Percentiles rank a stretch among this genome's conserved stretches.
Conservation (phyloP, 2,888 invertebrate genomes). For the Elysia crispata region DNA sequence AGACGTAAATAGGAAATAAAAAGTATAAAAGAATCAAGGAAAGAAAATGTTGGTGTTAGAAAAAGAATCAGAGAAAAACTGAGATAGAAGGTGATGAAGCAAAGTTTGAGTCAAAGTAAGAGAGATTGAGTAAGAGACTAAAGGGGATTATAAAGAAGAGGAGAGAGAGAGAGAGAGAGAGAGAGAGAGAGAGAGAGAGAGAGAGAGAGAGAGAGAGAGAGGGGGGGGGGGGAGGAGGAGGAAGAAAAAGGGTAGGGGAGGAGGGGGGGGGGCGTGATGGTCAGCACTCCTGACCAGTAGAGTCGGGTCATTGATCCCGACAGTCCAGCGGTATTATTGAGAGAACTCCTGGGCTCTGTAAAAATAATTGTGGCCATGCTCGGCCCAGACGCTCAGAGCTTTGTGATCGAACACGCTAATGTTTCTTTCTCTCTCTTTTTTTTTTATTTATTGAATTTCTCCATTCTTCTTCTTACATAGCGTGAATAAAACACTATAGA, state of each 20-base stretch:
- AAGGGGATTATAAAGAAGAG: neutral
- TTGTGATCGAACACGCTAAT: conserved; percentile 16
- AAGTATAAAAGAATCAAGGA: too few species aligned
- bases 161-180: conserved; percentile 29
- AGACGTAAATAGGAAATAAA: too few species aligned
- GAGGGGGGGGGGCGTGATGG: neutral
- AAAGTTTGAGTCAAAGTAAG: too few species aligned
- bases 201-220: conserved; percentile 1
- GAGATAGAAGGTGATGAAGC: too few species aligned
- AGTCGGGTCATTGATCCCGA: neutral
- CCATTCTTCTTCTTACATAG: neutral
- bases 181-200: conserved; percentile 35
- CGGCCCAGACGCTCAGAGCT: neutral
- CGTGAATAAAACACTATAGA: neutral
- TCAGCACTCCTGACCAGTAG: neutral
- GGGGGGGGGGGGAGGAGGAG: neutral
- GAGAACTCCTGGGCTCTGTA: too few species aligned
- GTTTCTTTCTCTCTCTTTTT: conserved; percentile 2
- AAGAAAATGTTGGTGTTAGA: too few species aligned
- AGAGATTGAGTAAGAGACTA: neutral
- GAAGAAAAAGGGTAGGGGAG: neutral
- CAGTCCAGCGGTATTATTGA: too few species aligned
- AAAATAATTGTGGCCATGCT: too few species aligned
- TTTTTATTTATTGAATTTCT: neutral
- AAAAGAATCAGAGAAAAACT: too few species aligned